Conservation (phyloP, 2,888 invertebrate genomes). For the Lydus trimaculatus region DNA sequence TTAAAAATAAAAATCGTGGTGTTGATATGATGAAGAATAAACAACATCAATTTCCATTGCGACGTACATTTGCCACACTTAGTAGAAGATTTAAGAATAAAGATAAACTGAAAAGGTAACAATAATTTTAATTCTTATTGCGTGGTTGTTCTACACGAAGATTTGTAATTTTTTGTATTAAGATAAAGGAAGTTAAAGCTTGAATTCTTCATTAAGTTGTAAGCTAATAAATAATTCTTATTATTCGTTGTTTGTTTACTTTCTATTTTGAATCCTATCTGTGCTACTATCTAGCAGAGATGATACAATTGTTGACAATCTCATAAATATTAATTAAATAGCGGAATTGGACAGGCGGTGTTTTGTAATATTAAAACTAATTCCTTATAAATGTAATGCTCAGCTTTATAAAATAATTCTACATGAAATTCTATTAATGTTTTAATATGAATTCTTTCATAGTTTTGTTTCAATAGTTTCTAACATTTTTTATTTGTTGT, state of each 20-base stretch:
- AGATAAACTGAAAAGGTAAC: conserved; percentile 64
- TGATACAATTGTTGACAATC: conserved; percentile 1
- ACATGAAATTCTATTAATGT: neutral
- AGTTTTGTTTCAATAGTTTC: neutral
- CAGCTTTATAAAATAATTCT: no score
- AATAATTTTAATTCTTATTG: conserved; percentile 24
- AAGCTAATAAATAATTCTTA: no score
- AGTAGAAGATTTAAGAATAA: conserved; percentile 63
- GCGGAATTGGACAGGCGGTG: no score
- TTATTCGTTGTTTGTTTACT: no score
- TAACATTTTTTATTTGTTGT: neutral
- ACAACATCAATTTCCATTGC: conserved; percentile 63
- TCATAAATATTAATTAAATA: conserved; percentile 27
- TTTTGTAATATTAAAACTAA: no score
- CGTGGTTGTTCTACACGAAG: no score
- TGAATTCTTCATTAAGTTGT: no score
- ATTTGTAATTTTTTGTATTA: no score
- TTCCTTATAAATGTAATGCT: no score
- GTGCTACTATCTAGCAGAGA: neutral
- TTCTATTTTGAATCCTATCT: no score
- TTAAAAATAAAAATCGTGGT: neutral
- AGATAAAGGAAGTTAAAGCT: no score
- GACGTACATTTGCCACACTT: conserved; percentile 63
- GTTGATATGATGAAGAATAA: conserved; percentile 60
- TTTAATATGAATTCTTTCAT: neutral